Percentiles rank a stretch among this genome's conserved stretches.
Conservation (phyloP, 2,888 invertebrate genomes). For the Mamestra brassicae region DNA sequence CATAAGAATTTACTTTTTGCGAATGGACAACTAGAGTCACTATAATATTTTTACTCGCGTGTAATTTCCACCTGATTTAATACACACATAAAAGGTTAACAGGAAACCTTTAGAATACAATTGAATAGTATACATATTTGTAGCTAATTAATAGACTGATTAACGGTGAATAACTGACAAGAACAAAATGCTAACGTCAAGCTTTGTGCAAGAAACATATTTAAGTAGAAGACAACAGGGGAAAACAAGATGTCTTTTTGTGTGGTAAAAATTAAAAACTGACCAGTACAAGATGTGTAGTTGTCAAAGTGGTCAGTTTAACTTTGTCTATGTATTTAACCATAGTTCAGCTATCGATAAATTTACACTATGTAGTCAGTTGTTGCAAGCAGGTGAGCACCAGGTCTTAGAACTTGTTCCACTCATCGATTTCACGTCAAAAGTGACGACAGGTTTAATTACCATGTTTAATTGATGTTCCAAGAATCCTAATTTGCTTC, state of each 20-base stretch:
- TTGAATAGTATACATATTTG: neutral
- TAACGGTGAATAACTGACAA: no score
- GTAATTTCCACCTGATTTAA: neutral
- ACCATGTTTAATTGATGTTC: constrained; percentile 45
- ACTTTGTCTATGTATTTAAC: neutral
- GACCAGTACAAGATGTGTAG: neutral
- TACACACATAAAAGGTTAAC: neutral
- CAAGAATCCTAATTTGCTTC: constrained; percentile 22
- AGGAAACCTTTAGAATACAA: neutral
- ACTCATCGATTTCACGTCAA: constrained; percentile 37
- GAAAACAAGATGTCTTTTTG: neutral
- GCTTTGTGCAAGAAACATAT: neutral
- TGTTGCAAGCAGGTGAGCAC: constrained; percentile 21
- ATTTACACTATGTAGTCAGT: constrained; percentile 37
- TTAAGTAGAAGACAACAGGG: no score
- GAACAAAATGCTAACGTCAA: neutral
- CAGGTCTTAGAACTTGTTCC: constrained; percentile 46
- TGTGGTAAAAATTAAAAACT: neutral
- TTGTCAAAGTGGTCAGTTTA: neutral
- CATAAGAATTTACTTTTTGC: no score
- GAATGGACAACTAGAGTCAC: no score
- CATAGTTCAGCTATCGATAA: constrained; percentile 24
- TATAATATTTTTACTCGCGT: no score
- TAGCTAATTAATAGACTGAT: neutral
- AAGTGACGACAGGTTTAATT: constrained; percentile 50